Evolutionary conservation across 1,140 invertebrate species (phyloP).

Genomic region (Lordiphosa mommai): DNA sequence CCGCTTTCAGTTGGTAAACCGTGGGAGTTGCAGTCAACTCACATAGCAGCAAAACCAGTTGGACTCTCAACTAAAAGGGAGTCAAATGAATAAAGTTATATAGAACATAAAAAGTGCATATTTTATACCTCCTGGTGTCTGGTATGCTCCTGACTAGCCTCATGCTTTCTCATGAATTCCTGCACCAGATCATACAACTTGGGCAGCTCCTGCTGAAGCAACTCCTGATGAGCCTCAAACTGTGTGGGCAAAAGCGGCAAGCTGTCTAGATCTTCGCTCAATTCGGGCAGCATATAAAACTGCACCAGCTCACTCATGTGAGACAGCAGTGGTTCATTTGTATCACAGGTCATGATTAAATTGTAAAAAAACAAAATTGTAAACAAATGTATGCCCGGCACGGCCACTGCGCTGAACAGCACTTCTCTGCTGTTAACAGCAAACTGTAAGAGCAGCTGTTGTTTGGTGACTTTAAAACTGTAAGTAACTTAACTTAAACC

Average conservation of each 20-base stretch:
- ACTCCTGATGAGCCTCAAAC: constrained; percentile 35
- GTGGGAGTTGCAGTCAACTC: constrained; percentile 42
- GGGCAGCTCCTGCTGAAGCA: constrained; percentile 39
- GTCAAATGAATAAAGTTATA: not conserved
- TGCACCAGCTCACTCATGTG: constrained; percentile 43
- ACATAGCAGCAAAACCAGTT: constrained; percentile 47
- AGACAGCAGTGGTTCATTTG: constrained; percentile 7
- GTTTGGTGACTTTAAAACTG: too few species aligned
- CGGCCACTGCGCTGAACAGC: too few species aligned
- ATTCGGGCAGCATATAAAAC: constrained; percentile 49
- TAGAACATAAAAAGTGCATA: not conserved
- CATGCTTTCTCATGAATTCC: constrained; percentile 19
- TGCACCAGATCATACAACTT: constrained; percentile 51
- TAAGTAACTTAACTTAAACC: too few species aligned
- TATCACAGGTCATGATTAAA: constrained; percentile 13
- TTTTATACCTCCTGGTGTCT: constrained; percentile 21
- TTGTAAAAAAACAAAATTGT: not conserved
- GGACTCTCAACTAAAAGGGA: constrained; percentile 27
- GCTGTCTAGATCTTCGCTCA: constrained; percentile 43
- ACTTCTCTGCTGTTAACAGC: too few species aligned
- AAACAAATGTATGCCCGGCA: not conserved
- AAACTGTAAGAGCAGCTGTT: too few species aligned
- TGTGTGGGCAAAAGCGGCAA: constrained; percentile 25
- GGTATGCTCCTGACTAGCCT: not conserved
- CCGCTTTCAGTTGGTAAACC: constrained; percentile 28